Base-by-base conservation (phyloP, 2,113 vertebrate genomes). In the Collichthys lucidus region DNA sequence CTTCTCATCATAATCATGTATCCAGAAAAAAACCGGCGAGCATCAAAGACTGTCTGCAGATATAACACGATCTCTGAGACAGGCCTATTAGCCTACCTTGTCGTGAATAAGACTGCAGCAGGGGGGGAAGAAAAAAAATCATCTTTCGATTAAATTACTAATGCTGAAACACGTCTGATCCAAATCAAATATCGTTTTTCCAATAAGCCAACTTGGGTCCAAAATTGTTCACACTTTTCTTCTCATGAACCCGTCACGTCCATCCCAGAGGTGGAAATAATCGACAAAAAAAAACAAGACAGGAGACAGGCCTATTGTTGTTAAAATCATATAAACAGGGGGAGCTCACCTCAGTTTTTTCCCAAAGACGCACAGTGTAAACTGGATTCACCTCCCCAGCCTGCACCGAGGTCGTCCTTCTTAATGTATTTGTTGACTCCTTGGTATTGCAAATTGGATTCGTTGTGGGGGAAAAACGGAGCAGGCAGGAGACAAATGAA, bases 281-380 rank as follows among this genome's bases (percentile, higher is more conserved):
- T 20, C 64, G 26, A 35, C 20, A 46, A 19, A 81, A 82, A n/a
- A n/a, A 76, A 14, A 44, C 26, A 62, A 62, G 11, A 69, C 26
- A 56, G 50, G 16, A 26, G 4, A 0, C 0, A 56, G 86, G 82
- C 87, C 77, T 47, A 11, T 79, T 44, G 50, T 63, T 65, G 70
- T 24, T 47, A 55, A 67, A 56, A 75, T 56, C 62, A 72, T 14
- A 53, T 19, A 49, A 84, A 55, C 10, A 15, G 3, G 44, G n/a
- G 61, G 61, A 24, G 35, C 87, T 91, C 78, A 92, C 90, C 91
- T 89, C 80, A 74, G 57, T 60, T 62, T 40, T 31, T 26, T 26
- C n/a, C n/a, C 53, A 82, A 74, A 89, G 77, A 75, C 79, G 62
- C 75, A 35, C 47, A 24, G 56, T 29, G 19, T 26, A 29, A 5